Conservation (phyloP, 2,888 invertebrate species). For the Pachliopta kotzebuea region DNA sequence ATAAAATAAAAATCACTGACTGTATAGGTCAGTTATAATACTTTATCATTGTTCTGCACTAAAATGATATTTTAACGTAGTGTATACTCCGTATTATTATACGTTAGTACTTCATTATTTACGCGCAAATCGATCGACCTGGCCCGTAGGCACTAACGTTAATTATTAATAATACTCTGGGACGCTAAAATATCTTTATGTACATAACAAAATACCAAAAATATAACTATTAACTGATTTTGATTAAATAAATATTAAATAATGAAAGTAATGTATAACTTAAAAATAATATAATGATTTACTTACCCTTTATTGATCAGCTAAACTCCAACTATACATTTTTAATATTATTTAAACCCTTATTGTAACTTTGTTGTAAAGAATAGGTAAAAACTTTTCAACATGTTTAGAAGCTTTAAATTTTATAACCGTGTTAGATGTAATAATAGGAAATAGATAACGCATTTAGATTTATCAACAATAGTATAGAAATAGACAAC, state of each 20-base stretch:
- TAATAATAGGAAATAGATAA: constrained; percentile 49
- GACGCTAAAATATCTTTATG: background rate
- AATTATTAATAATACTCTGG: constrained; percentile 5
- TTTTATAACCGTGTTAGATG: constrained; percentile 41
- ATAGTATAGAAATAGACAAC: constrained; percentile 54
- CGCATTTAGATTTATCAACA: constrained; percentile 48
- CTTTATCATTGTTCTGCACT: too few relatives aligned
- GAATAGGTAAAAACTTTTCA: constrained; percentile 15
- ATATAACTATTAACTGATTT: too few relatives aligned
- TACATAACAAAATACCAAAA: too few relatives aligned
- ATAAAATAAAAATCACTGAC: too few relatives aligned
- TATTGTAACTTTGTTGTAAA: constrained; percentile 5
- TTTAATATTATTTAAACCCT: constrained; percentile 1
- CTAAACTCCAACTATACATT: constrained; percentile 17
- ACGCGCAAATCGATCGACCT: constrained; percentile 17
- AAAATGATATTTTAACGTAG: too few relatives aligned
- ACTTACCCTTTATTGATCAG: constrained; percentile 24
- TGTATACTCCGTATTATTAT: background rate
- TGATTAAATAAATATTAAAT: too few relatives aligned
- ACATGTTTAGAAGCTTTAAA: constrained; percentile 26
- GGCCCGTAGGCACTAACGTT: constrained; percentile 1
- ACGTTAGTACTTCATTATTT: constrained; percentile 18
- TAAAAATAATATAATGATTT: background rate
- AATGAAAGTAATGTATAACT: too few relatives aligned
- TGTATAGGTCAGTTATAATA: too few relatives aligned